Evolutionary conservation across 1,140 invertebrate species (phyloP).

Genomic region (Nasonia longicornis): DNA sequence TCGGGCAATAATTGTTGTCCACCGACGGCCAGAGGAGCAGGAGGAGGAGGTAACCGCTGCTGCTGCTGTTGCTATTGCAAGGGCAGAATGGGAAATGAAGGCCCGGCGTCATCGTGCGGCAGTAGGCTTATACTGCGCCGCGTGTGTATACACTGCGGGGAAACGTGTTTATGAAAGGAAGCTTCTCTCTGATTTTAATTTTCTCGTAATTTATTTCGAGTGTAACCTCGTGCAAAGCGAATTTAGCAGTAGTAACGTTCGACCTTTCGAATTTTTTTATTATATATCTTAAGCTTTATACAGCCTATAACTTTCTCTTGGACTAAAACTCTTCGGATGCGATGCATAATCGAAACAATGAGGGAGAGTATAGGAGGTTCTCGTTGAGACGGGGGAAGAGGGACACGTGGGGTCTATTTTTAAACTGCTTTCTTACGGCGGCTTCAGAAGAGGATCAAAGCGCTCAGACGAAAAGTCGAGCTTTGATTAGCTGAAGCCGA

Average conservation of each 20-base stretch:
- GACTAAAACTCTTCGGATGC: too few relatives aligned
- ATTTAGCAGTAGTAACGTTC: too few relatives aligned
- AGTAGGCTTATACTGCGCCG: not conserved
- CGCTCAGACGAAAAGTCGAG: not conserved
- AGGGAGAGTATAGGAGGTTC: too few relatives aligned
- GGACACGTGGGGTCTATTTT: not conserved
- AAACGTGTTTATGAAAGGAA: too few relatives aligned
- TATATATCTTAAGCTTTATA: too few relatives aligned
- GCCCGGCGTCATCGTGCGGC: not conserved
- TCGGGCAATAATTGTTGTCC: slow-evolving; percentile 9
- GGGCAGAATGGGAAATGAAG: slow-evolving; percentile 8
- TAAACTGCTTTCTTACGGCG: not conserved
- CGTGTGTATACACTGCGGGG: too few relatives aligned
- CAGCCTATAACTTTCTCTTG: too few relatives aligned
- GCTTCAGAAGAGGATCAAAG: not conserved
- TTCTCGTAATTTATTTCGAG: too few relatives aligned
- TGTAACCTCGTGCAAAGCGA: too few relatives aligned
- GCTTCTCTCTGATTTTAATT: too few relatives aligned
- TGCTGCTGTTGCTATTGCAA: not conserved
- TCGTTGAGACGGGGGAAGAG: not conserved
- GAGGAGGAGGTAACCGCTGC: not conserved
- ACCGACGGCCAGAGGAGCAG: not conserved
- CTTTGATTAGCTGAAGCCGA: not conserved
- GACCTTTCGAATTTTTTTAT: too few relatives aligned
- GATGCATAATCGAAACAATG: too few relatives aligned